Evolutionary conservation across 2,888 invertebrate genomes (phyloP).

Genomic region (Gari tellinella): DNA sequence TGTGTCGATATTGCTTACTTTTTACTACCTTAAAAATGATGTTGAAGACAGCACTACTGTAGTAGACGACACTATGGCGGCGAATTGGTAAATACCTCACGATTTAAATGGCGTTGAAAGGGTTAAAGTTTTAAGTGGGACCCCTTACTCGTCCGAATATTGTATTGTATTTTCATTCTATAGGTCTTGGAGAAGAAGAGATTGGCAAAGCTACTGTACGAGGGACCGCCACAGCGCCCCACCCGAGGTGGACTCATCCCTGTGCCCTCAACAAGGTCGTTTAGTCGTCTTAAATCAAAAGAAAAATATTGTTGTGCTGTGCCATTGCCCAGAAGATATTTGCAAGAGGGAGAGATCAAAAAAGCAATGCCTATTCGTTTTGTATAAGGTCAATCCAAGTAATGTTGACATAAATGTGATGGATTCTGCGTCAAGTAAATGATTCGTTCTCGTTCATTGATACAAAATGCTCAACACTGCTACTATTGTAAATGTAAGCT

Average conservation of each 20-base stretch:
- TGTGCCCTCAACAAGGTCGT: conserved; percentile 15
- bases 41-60: no score
- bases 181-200: conserved; percentile 68
- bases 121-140: no score
- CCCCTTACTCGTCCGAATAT: background rate
- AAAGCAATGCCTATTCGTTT: conserved; percentile 50
- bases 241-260: conserved; percentile 8
- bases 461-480: no score
- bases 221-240: conserved; percentile 26
- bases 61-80: no score
- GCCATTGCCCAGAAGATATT: conserved; percentile 35
- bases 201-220: conserved; percentile 62
- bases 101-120: no score
- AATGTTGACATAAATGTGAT: conserved; percentile 23
- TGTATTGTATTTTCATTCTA: conserved; percentile 11
- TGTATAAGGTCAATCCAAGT: conserved; percentile 53
- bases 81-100: no score
- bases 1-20: no score
- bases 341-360: conserved; percentile 34
- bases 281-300: conserved; percentile 37
- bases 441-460: no score
- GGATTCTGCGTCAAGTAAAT: conserved; percentile 1
- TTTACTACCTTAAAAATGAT: no score
- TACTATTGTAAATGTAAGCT: no score
- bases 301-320: conserved; percentile 42